Base-by-base conservation (phyloP, 2,113 vertebrate species). In the Anhinga rufa region DNA sequence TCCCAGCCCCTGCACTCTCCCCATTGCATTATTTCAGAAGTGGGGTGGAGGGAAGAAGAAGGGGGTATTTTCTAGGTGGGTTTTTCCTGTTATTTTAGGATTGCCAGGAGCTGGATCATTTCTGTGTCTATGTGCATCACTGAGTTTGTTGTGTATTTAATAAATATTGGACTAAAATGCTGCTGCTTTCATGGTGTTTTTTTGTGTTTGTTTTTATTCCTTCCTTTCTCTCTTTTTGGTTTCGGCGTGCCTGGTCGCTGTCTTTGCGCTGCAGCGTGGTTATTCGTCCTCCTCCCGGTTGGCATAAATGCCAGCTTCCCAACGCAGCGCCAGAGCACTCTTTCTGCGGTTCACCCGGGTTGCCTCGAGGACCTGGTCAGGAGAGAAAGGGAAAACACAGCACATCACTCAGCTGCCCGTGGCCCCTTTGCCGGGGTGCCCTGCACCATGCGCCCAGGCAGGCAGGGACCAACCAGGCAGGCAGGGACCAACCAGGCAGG, bases 261-360 rank as follows among this genome's bases (percentile, higher is more conserved):
- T 96, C 88, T 95, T 96, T 89, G 70, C 14, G 34, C 85, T 81
- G 95, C 91, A 94, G 82, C 8, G 40, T 17, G 38, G 91, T 97
- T 98, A 98, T 17, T 99, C 98, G 1, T 98, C 97, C 79, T 98
- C 99, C 40, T 99, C 99, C 40, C 98, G 98, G 93, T 99, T 99
- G 97, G 99, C 98, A 25, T 99, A 99, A 91, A 99, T 99, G 31
- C 99, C 99, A 0, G 99, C 99, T 92, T 99, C 99, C 99, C 99
- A 99, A 72, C 98, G 99, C 84, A 99, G 92, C 0, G 99, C 99
- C 98, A 99, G 98, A 31, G 99, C 98, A 15, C 99, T 99, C 98
- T 99, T 99, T 76, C 99, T 98, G 93, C 99, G 98, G 82, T 99
- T 99, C 71, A 99, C 99, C 34, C 99, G 98, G 11, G 99, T 99